Conservation (phyloP, 2,797 vertebrate genomes). For the Malurus splendens region DNA sequence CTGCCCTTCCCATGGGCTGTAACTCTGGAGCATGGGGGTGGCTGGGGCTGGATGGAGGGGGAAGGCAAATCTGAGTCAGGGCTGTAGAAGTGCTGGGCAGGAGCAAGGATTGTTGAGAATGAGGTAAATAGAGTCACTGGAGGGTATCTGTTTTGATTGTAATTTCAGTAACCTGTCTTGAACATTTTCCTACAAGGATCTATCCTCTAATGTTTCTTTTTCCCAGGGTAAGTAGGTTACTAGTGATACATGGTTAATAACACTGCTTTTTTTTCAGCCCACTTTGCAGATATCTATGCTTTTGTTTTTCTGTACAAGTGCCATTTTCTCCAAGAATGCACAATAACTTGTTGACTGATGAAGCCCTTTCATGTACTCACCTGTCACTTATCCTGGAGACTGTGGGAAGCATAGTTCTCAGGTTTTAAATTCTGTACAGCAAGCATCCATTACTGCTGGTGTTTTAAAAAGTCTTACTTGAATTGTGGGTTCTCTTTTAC, state of each 20-base stretch:
- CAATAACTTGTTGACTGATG: neutral
- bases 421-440: neutral
- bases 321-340: neutral
- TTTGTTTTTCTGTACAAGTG: neutral
- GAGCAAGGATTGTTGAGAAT: neutral
- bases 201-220: neutral
- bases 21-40: accelerated
- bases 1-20: neutral
- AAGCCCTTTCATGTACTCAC: neutral
- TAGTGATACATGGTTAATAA: neutral
- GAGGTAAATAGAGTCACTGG: neutral
- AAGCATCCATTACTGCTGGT: neutral
- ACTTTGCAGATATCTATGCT: neutral
- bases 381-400: neutral
- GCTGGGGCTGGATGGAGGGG: neutral
- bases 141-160: neutral
- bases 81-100: accelerated
- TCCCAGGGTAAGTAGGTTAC: neutral
- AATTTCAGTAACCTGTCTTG: accelerated
- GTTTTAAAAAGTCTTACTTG: neutral
- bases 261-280: neutral
- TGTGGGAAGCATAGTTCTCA: neutral
- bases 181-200: neutral
- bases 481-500: neutral
- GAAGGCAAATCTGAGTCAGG: neutral